phyloP scores from a whole-genome alignment of 2,113 vertebrate genomes.

The Oenanthe melanoleuca region DNA sequence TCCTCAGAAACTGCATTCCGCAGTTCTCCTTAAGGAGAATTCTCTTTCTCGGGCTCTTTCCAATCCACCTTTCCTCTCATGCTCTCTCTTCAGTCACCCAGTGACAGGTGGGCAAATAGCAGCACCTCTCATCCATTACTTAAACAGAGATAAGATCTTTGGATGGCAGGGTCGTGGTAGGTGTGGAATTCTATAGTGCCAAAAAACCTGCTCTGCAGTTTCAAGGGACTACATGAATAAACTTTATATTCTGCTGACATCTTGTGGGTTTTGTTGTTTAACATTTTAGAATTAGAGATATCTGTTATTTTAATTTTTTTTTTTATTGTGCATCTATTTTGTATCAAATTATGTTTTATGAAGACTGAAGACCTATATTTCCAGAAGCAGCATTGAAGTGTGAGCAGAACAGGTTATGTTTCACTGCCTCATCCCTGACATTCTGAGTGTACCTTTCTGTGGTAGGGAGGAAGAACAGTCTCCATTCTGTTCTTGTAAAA shows the following conservation, averaged over 20 bases:
- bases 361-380: neutral
- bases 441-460: neutral
- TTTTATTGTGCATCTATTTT: neutral
- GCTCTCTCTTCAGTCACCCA: neutral
- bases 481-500: neutral
- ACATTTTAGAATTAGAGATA: neutral
- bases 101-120: neutral
- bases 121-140: neutral
- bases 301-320: neutral
- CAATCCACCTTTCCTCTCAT: neutral
- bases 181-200: neutral
- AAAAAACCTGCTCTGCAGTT: neutral
- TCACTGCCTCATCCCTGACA: neutral
- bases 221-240: neutral
- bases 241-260: neutral
- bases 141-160: neutral
- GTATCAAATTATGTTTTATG: neutral
- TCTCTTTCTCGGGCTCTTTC: neutral
- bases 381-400: neutral
- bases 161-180: neutral
- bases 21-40: neutral
- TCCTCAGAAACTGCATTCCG: neutral
- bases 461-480: neutral
- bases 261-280: neutral
- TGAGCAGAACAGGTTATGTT: neutral